Conservation (phyloP, 2,888 invertebrate species). For the Lithophane ornitopus region DNA sequence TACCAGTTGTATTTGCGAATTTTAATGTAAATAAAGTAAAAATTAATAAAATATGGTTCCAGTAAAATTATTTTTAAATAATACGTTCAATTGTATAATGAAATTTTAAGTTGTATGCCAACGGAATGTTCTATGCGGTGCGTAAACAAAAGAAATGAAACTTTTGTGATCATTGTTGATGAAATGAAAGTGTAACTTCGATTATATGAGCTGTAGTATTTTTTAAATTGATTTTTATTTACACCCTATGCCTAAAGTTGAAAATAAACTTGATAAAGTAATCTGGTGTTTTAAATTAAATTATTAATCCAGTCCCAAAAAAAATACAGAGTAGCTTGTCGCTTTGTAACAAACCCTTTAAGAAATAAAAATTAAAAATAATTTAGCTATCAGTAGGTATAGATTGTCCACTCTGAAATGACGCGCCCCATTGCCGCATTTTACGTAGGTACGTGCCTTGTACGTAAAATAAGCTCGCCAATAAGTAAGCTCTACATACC, state of each 20-base stretch:
- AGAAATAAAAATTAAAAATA: not conserved
- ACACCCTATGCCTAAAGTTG: constrained; percentile 52
- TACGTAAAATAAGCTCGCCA: too few relatives aligned
- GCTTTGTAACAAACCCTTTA: not conserved
- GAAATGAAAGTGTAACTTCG: constrained; percentile 89
- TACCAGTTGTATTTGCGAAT: constrained; percentile 87
- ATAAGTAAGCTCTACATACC: too few relatives aligned
- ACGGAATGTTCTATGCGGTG: constrained; percentile 88
- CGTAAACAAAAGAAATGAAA: constrained; percentile 84
- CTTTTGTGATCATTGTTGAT: constrained; percentile 90
- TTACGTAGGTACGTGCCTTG: too few relatives aligned
- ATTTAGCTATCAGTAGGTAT: too few relatives aligned
- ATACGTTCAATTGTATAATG: constrained; percentile 81
- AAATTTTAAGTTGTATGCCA: constrained; percentile 84
- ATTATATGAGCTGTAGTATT: constrained; percentile 91
- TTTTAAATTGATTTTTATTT: constrained; percentile 83
- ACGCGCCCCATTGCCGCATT: too few relatives aligned
- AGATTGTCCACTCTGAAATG: too few relatives aligned
- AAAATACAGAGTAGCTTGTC: not conserved
- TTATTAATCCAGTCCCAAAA: constrained; percentile 31
- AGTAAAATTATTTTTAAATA: constrained; percentile 85
- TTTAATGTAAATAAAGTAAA: constrained; percentile 85
- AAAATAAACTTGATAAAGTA: constrained; percentile 53
- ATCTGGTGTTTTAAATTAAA: constrained; percentile 1
- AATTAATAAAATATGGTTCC: constrained; percentile 80